Base-by-base conservation (phyloP, 2,113 vertebrate species). In the Scatophagus argus region DNA sequence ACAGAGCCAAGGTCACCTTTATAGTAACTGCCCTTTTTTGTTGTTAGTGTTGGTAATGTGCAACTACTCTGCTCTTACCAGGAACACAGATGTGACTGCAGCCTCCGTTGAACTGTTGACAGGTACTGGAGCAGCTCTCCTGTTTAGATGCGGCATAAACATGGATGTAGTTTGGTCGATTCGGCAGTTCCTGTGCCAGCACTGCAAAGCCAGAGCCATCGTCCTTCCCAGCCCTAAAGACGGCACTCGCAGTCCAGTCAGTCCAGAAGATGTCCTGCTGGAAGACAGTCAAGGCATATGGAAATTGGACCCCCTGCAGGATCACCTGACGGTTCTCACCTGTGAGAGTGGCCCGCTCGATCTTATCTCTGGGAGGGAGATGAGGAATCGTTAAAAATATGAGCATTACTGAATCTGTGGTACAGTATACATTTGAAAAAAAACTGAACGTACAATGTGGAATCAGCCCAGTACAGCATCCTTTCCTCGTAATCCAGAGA, bases 201-300 rank as follows among this genome's bases (percentile, higher is more conserved):
- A 95, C 93, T 0, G 88, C 79, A 52, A 96, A 92, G 64, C 91
- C 95, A 43, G 97, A 97, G 14, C 97, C 97, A 34, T 98, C 97
- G 0, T 97, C 94, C 79, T 97, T 98, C 86, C 95, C 96, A 54
- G 96, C 97, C 75, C 96, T 91, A 63, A 96, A 97, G 87, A 98
- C 84, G 43, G 79, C 94, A 78, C 72, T 91, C 16, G 95, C 95
- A 39, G 89, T 95, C 95, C 95, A 96, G 89, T 97, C 96, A 0
- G 96, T 97, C 97, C 97, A 99, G 90, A 96, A 99, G 82, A 99
- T 94, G 72, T 97, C 95, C 88, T 98, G 96, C 83, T 95, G 93
- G 80, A 96, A 97, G 41, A 98, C 38, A 0, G 96, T 95, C 93
- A 98, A 62, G 70, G 95, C 94, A 54, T 94, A 98, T 1, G 96